Conservation (phyloP, 2,888 invertebrate genomes). For the Mongoloraphidia duomilia region DNA sequence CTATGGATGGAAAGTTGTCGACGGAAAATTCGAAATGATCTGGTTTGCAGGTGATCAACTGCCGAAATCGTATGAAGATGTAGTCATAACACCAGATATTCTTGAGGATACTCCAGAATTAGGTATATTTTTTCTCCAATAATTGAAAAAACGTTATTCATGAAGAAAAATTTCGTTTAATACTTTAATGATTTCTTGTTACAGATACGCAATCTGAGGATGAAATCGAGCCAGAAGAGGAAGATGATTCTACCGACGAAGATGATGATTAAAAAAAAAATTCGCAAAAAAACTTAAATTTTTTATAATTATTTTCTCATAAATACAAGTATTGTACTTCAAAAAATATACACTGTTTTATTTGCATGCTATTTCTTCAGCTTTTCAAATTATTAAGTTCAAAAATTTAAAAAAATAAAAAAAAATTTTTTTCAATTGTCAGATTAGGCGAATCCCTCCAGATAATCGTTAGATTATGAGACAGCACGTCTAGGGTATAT, state of each 20-base stretch:
- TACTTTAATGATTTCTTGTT: conserved; percentile 13
- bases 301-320: conserved; percentile 8
- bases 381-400: no score
- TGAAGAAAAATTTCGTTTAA: conserved; percentile 5
- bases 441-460: no score
- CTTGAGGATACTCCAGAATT: conserved; percentile 13
- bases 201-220: conserved; percentile 13
- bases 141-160: conserved; percentile 12
- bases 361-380: background rate
- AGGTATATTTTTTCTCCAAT: conserved; percentile 11
- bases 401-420: no score
- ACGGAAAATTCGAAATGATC: conserved; percentile 11
- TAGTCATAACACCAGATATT: conserved; percentile 13
- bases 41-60: conserved; percentile 11
- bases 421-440: no score
- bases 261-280: conserved; percentile 4
- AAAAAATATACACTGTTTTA: conserved; percentile 1
- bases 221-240: conserved; percentile 15
- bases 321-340: conserved; percentile 1
- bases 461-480: no score
- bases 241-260: conserved; percentile 14
- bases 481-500: no score
- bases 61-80: conserved; percentile 12
- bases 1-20: conserved; percentile 13
- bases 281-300: no score